Percentiles rank a stretch among this genome's conserved stretches.
Conservation (phyloP, 23 tunicate genomes). For the Corella eumyota region DNA sequence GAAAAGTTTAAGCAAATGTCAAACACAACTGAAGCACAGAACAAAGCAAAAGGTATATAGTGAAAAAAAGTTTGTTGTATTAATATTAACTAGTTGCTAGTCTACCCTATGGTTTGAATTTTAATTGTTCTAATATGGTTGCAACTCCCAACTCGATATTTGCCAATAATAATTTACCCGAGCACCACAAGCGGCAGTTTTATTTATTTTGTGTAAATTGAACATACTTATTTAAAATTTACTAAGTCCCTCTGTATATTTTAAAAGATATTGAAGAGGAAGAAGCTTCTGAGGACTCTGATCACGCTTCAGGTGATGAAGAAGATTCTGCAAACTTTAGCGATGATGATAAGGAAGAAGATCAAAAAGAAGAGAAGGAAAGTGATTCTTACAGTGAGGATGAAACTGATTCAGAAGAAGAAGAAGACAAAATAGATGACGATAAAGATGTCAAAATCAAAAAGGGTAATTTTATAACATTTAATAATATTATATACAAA, state of each 20-base stretch:
- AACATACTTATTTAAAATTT: too few relatives aligned
- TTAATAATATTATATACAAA: not conserved
- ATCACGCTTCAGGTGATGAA: not conserved
- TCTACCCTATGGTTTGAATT: too few relatives aligned
- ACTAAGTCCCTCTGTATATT: too few relatives aligned
- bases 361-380: slow-evolving; percentile 6
- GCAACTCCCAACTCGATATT: too few relatives aligned
- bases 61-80: too few relatives aligned
- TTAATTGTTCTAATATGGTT: too few relatives aligned
- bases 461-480: not conserved
- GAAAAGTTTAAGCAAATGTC: slow-evolving; percentile 42
- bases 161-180: too few relatives aligned
- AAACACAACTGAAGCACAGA: not conserved
- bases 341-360: slow-evolving; percentile 9
- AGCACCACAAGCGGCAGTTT: too few relatives aligned
- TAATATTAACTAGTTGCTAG: too few relatives aligned
- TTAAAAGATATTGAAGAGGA: slow-evolving; percentile 1
- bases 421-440: slow-evolving; percentile 4
- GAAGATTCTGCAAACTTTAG: not conserved
- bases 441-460: not conserved
- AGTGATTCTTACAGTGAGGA: slow-evolving; percentile 3
- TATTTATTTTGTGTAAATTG: too few relatives aligned
- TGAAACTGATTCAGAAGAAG: slow-evolving; percentile 13
- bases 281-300: not conserved
- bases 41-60: too few relatives aligned